Conservation (phyloP, 1,140 invertebrate genomes). For the Drosophila bipectinata region DNA sequence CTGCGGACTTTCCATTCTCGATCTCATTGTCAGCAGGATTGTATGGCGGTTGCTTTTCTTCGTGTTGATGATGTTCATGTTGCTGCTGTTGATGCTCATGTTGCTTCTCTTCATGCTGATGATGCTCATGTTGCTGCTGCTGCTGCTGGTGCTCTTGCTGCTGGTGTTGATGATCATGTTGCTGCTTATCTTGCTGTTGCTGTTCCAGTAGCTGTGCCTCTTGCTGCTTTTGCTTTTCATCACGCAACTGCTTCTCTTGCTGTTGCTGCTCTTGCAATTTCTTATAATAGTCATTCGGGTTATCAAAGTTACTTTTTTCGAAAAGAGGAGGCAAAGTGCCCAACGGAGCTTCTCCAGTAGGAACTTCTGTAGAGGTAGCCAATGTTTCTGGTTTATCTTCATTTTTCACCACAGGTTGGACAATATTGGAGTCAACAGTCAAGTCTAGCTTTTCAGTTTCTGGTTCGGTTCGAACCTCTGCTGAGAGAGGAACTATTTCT, state of each 20-base stretch:
- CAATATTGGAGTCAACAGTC: not conserved
- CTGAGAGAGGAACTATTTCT: not conserved
- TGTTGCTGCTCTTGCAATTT: slow-evolving; percentile 43
- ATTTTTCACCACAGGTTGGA: slow-evolving; percentile 4
- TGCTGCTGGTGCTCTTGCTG: not conserved
- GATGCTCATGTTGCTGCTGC: not conserved
- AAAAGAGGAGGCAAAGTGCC: slow-evolving; percentile 50
- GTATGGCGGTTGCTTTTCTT: not conserved
- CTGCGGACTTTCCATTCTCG: not conserved
- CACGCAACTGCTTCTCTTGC: not conserved
- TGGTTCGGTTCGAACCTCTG: slow-evolving; percentile 2
- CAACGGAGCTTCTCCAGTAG: not conserved
- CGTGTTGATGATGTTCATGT: not conserved
- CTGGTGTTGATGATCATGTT: not conserved
- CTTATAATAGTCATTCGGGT: slow-evolving; percentile 64
- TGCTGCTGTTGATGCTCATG: not conserved
- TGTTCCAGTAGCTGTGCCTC: not conserved
- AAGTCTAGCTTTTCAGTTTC: not conserved
- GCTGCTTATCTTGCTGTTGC: not conserved
- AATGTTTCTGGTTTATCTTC: not conserved
- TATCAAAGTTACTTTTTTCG: slow-evolving; percentile 47
- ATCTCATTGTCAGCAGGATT: not conserved
- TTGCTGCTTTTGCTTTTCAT: slow-evolving; percentile 2
- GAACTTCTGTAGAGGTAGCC: not conserved
- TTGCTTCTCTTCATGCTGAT: not conserved